These are phyloP conservation scores for Zaprionus tsacasi DNA, from an alignment of 1,140 invertebrate species.

Conservation along the genomic window DNA sequence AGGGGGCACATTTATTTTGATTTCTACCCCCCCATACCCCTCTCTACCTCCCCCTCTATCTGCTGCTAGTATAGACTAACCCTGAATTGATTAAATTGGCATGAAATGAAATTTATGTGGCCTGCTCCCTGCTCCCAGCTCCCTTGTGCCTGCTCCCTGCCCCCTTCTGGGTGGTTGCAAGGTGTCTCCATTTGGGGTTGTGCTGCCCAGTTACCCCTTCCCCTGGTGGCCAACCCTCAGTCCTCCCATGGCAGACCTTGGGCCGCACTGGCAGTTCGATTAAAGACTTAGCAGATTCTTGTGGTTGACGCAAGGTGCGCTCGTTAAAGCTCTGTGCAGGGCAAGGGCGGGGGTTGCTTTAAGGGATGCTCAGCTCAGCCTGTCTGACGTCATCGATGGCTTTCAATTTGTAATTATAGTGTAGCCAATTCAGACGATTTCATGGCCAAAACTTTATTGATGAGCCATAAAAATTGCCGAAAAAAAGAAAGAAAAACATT, in stretches of 20 bases:
- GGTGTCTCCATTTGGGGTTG: conserved; percentile 56
- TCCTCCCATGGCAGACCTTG: neutral
- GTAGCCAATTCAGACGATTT: conserved; percentile 13
- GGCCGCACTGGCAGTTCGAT: conserved; percentile 2
- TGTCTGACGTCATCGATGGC: conserved; percentile 21
- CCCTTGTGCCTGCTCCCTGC: conserved; percentile 32
- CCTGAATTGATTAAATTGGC: conserved; percentile 80
- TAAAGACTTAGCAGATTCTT: conserved; percentile 37
- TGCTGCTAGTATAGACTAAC: conserved; percentile 40
- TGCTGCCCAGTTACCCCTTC: conserved; percentile 7
- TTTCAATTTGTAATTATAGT: conserved; percentile 31
- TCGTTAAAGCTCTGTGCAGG: neutral
- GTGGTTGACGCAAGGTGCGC: conserved; percentile 19
- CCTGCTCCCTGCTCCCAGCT: conserved; percentile 41
- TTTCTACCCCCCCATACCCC: conserved; percentile 18
- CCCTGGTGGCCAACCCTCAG: neutral
- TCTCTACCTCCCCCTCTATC: neutral
- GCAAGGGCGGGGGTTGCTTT: neutral
- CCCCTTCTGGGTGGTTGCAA: conserved; percentile 70
- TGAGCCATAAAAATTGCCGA: conserved; percentile 11
- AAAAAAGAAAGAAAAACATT: neutral
- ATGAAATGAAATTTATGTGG: conserved; percentile 80
- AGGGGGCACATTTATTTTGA: conserved; percentile 43
- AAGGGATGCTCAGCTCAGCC: conserved; percentile 15
- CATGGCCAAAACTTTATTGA: conserved; percentile 21